A percentile compares a stretch with the other conserved stretches of the same genome.
phyloP scores from a whole-genome alignment of 2,888 invertebrate species.

The Ischnura elegans region DNA sequence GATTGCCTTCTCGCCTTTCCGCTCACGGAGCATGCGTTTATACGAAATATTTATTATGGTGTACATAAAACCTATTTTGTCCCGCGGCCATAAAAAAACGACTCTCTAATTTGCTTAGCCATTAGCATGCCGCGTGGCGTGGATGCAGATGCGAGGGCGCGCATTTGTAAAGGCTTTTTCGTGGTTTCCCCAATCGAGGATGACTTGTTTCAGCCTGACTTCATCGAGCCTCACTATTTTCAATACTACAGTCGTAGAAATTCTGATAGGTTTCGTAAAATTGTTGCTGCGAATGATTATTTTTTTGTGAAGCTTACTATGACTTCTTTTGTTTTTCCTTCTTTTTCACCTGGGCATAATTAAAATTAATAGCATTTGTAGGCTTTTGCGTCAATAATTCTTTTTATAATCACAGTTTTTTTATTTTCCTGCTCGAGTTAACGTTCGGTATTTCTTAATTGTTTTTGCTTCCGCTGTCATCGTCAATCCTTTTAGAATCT shows the following conservation, averaged over 20 bases:
- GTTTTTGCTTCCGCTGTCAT: too few relatives aligned
- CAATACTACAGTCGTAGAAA: too few relatives aligned
- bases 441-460: too few relatives aligned
- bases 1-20: neutral
- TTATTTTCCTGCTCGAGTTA: too few relatives aligned
- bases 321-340: too few relatives aligned
- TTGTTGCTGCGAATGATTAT: neutral
- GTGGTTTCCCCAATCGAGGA: neutral
- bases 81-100: neutral
- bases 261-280: neutral
- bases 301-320: too few relatives aligned
- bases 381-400: too few relatives aligned
- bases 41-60: too few relatives aligned
- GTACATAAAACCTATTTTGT: neutral
- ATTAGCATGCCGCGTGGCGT: conserved; percentile 9
- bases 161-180: neutral
- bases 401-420: too few relatives aligned
- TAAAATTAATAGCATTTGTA: too few relatives aligned
- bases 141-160: neutral
- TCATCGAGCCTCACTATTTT: neutral
- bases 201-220: neutral
- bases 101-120: neutral
- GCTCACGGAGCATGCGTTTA: neutral
- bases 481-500: too few relatives aligned
- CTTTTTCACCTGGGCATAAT: too few relatives aligned